phyloP scores from a whole-genome alignment of 2,113 vertebrate species.

The Burhinus oedicnemus region DNA sequence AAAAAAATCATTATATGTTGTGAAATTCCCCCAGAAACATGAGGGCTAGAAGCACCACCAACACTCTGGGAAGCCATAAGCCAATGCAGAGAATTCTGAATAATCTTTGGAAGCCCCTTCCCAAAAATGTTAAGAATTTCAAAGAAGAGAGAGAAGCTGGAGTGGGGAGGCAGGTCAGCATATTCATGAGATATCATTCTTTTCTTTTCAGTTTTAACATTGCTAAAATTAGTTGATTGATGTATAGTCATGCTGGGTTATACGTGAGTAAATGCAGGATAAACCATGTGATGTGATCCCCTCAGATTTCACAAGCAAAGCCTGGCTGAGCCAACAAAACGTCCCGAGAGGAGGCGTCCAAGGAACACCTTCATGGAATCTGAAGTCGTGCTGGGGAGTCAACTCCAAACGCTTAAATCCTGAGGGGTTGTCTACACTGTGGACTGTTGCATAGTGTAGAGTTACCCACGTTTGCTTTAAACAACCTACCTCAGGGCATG shows the following conservation, averaged over 20 bases:
- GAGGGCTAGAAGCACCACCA: neutral
- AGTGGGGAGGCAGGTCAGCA: neutral
- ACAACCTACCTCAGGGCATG: neutral
- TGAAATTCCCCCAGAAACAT: neutral
- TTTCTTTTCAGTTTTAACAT: constrained; percentile 62
- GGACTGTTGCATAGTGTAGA: neutral
- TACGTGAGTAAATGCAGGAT: constrained; percentile 65
- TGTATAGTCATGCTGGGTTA: constrained; percentile 61
- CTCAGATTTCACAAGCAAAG: constrained; percentile 64
- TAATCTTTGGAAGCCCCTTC: neutral
- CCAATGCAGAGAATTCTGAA: neutral
- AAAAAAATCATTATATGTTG: neutral
- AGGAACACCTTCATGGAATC: constrained; percentile 42
- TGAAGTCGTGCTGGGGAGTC: neutral
- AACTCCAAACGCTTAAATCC: neutral
- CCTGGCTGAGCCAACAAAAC: constrained; percentile 51
- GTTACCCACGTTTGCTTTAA: neutral
- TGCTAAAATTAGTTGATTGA: constrained; percentile 71
- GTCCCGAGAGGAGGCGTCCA: neutral
- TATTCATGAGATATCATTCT: constrained; percentile 37
- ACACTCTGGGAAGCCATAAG: neutral
- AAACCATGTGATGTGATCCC: constrained; percentile 59
- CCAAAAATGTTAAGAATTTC: neutral
- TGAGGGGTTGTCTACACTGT: neutral
- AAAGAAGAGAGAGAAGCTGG: neutral